A percentile compares a stretch with the other conserved stretches of the same genome.
Evolutionary conservation across 2,888 invertebrate genomes (phyloP).

Genomic region (Molanna angustata): DNA sequence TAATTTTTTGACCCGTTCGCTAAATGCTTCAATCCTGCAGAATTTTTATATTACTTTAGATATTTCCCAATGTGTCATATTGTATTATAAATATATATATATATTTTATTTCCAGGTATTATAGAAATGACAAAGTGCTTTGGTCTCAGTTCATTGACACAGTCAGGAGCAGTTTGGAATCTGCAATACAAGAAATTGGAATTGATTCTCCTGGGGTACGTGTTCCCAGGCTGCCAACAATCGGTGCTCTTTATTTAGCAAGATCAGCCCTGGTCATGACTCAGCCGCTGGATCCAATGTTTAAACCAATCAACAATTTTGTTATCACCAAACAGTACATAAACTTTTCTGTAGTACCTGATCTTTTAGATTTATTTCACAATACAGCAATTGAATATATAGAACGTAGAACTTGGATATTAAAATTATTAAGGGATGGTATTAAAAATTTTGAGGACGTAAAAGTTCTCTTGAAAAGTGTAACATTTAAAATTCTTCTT

Average conservation of each 20-base stretch:
- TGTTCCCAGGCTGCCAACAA: slow-evolving; percentile 55
- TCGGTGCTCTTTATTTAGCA: slow-evolving; percentile 69
- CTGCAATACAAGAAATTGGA: no score
- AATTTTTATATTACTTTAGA: no score
- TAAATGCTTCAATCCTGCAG: no score
- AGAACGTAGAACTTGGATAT: slow-evolving; percentile 72
- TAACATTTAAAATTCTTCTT: slow-evolving; percentile 74
- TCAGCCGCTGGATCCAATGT: slow-evolving; percentile 73
- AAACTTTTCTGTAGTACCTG: slow-evolving; percentile 79
- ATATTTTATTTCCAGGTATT: slow-evolving; percentile 43
- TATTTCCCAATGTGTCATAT: neutral
- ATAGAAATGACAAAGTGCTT: slow-evolving; percentile 63
- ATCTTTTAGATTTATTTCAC: slow-evolving; percentile 81
- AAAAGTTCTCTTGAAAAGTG: slow-evolving; percentile 66
- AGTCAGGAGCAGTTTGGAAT: slow-evolving; percentile 60
- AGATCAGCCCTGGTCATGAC: slow-evolving; percentile 67
- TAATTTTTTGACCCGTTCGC: no score
- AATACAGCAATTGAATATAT: slow-evolving; percentile 69
- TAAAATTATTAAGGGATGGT: slow-evolving; percentile 74
- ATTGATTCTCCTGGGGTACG: slow-evolving; percentile 35
- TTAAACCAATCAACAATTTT: slow-evolving; percentile 74
- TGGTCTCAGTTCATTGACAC: slow-evolving; percentile 67
- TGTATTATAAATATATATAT: neutral
- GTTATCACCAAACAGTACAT: slow-evolving; percentile 74
- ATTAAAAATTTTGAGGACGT: slow-evolving; percentile 73